Evolutionary conservation across 2,888 invertebrate genomes (phyloP).

Genomic region (Phalera bucephala): DNA sequence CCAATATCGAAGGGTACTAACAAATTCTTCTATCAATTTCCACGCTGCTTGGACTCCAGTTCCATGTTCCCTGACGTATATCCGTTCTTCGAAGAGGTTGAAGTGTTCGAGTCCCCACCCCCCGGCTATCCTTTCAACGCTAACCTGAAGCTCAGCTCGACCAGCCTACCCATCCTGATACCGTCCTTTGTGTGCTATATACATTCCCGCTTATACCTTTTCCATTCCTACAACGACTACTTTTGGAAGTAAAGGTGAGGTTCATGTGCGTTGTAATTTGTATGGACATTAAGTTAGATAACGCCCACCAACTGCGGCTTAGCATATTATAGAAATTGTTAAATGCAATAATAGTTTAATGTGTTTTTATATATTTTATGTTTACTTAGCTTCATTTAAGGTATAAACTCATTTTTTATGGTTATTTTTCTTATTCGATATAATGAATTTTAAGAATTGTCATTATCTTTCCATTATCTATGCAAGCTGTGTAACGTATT

Average conservation of each 20-base stretch:
- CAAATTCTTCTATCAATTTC: slow-evolving; percentile 30
- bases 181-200: slow-evolving; percentile 13
- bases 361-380: too few relatives aligned
- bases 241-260: slow-evolving; percentile 22
- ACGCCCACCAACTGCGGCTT: too few relatives aligned
- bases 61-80: slow-evolving; percentile 62
- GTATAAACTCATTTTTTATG: too few relatives aligned
- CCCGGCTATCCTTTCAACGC: slow-evolving; percentile 51
- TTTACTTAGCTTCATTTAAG: too few relatives aligned
- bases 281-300: too few relatives aligned
- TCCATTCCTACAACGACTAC: slow-evolving; percentile 4
- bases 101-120: slow-evolving; percentile 63
- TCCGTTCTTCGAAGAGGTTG: slow-evolving; percentile 65
- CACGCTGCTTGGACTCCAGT: slow-evolving; percentile 62
- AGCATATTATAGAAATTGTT: too few relatives aligned
- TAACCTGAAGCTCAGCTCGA: slow-evolving; percentile 11
- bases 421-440: too few relatives aligned
- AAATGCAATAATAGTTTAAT: too few relatives aligned
- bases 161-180: slow-evolving; percentile 7
- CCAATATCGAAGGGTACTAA: slow-evolving; percentile 10
- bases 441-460: too few relatives aligned
- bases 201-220: slow-evolving; percentile 3
- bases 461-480: too few relatives aligned
- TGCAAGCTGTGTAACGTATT: too few relatives aligned
- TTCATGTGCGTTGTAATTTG: neutral